Percentiles rank a stretch among this genome's conserved stretches.
Conservation (phyloP, 2,113 vertebrate genomes). For the Nesoenas mayeri region DNA sequence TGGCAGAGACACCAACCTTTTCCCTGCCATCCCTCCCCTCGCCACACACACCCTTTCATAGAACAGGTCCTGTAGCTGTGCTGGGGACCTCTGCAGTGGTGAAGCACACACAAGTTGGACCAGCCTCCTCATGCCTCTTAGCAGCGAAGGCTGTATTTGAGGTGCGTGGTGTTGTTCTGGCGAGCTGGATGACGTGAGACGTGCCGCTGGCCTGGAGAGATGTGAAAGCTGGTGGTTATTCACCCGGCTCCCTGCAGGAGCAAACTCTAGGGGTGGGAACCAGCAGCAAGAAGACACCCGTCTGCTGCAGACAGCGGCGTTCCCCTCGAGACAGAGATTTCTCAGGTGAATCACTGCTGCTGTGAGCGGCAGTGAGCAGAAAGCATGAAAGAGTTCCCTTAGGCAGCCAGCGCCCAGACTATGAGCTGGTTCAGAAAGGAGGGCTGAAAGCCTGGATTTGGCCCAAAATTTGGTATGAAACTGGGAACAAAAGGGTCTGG, state of each 20-base stretch:
- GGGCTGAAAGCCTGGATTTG: not conserved
- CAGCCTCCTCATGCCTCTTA: accelerated
- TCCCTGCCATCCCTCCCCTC: not conserved
- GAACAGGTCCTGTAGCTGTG: not conserved
- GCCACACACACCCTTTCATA: not conserved
- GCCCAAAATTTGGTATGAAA: not conserved
- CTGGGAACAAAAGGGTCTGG: not conserved
- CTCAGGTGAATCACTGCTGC: not conserved
- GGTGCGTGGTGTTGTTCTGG: accelerated
- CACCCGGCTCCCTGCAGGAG: not conserved
- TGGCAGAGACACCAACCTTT: accelerated
- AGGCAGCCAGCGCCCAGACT: not conserved
- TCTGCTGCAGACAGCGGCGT: not conserved
- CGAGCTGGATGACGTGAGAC: not conserved
- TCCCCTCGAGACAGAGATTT: not conserved
- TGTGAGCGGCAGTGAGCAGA: not conserved
- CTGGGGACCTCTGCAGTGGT: not conserved
- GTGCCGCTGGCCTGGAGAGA: not conserved
- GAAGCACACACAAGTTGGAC: not conserved
- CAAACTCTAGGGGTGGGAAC: not conserved
- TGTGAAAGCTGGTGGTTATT: not conserved
- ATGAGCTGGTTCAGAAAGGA: not conserved
- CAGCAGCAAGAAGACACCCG: not conserved
- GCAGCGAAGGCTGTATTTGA: not conserved
- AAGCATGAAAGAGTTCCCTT: not conserved